These are phyloP conservation scores for Monopis laevigella DNA, from an alignment of 2,888 invertebrate genomes.

Conservation along the genomic window DNA sequence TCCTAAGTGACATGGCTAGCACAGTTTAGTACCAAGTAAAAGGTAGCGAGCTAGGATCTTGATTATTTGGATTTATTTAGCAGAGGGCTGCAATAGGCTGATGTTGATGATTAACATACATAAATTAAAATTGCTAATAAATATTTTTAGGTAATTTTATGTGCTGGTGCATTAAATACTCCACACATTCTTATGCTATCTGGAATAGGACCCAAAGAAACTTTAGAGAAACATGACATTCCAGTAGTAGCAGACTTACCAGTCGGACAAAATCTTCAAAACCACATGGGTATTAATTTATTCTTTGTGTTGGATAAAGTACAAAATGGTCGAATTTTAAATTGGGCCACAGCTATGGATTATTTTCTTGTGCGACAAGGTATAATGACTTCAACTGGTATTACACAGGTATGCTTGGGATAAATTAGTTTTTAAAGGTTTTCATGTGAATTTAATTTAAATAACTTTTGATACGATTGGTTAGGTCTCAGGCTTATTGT, in stretches of 20 bases:
- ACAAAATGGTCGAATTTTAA: constrained; percentile 55
- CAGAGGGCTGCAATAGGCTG: too few relatives aligned
- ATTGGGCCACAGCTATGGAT: constrained; percentile 65
- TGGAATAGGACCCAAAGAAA: constrained; percentile 69
- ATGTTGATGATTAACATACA: too few relatives aligned
- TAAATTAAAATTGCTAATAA: too few relatives aligned
- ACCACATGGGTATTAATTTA: constrained; percentile 70
- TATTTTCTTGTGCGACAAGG: constrained; percentile 65
- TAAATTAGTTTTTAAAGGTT: too few relatives aligned
- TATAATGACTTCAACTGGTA: constrained; percentile 69
- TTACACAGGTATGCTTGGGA: constrained; percentile 59
- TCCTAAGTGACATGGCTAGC: too few relatives aligned
- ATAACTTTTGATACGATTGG: neutral
- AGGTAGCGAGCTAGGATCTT: too few relatives aligned
- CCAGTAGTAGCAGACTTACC: constrained; percentile 68
- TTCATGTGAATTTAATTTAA: too few relatives aligned
- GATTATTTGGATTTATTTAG: too few relatives aligned
- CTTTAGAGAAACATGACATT: constrained; percentile 56
- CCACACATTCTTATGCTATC: constrained; percentile 71
- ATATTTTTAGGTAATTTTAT: constrained; percentile 58
- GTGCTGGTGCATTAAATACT: constrained; percentile 71
- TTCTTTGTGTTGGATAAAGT: constrained; percentile 49
- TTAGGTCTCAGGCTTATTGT: constrained; percentile 65
- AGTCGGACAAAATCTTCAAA: constrained; percentile 70
- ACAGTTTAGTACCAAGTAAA: too few relatives aligned